These are phyloP conservation scores for Hypena proboscidalis DNA, from an alignment of 2,888 invertebrate genomes.

Conservation along the genomic window DNA sequence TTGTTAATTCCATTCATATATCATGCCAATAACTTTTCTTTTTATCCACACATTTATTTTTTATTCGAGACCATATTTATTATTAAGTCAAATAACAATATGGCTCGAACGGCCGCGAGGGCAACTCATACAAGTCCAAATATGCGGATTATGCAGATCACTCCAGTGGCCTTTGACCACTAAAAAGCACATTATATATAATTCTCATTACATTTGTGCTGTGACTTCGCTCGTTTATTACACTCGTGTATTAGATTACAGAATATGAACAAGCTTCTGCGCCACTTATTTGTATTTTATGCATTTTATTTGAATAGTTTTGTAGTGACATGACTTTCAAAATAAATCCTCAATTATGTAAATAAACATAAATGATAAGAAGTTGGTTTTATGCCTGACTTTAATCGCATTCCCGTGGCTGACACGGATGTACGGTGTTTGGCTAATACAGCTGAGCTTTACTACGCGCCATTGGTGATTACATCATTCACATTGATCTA, in stretches of 20 bases:
- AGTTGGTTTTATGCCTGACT: neutral
- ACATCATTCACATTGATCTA: no score
- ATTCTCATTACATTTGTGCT: constrained; percentile 5
- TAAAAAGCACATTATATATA: constrained; percentile 6
- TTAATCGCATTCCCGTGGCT: neutral
- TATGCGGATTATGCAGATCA: constrained; percentile 44
- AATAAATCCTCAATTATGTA: constrained; percentile 7
- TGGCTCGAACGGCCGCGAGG: no score
- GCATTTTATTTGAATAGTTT: neutral
- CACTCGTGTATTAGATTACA: constrained; percentile 2
- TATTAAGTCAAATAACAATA: constrained; percentile 41
- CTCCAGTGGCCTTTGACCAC: constrained; percentile 35
- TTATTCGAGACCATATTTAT: constrained; percentile 36
- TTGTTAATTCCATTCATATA: constrained; percentile 4
- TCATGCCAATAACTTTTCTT: constrained; percentile 12
- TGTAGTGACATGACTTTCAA: neutral
- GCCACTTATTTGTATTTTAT: neutral
- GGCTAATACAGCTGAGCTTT: no score
- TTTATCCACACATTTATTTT: constrained; percentile 18
- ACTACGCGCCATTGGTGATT: no score
- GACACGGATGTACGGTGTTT: no score
- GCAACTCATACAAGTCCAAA: no score
- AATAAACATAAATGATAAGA: neutral
- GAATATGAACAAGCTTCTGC: constrained; percentile 5
- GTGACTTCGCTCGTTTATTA: constrained; percentile 2